A percentile compares a stretch with the other conserved stretches of the same genome.
phyloP scores from a whole-genome alignment of 2,113 vertebrate species.

The Epinephelus lanceolatus region DNA sequence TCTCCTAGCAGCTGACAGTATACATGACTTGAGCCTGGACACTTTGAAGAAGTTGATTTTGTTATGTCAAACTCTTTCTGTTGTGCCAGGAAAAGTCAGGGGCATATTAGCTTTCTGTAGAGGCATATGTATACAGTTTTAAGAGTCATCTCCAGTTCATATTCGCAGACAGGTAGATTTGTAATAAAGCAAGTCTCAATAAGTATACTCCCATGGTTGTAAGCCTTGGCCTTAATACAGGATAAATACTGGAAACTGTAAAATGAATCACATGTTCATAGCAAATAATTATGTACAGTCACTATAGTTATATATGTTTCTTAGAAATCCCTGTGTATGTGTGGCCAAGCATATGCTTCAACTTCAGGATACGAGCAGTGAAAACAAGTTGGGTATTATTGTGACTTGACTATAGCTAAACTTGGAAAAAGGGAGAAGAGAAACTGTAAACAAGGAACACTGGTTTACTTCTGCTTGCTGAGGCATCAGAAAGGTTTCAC shows the following conservation, averaged over 20 bases:
- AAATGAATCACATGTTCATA: neutral
- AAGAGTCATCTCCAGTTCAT: neutral
- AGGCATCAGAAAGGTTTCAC: constrained; percentile 43
- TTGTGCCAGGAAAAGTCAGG: neutral
- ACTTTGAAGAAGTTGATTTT: constrained; percentile 5
- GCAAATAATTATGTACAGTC: neutral
- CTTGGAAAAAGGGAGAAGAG: constrained; percentile 44
- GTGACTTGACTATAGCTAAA: neutral
- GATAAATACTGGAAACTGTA: neutral
- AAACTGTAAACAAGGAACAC: constrained; percentile 63
- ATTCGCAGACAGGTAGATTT: neutral
- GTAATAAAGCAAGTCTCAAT: neutral
- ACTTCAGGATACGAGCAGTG: neutral
- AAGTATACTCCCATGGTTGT: neutral
- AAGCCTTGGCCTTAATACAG: neutral
- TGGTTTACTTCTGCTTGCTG: constrained; percentile 36
- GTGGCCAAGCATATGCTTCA: neutral
- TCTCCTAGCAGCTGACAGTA: too few relatives aligned
- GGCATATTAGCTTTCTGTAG: too few relatives aligned
- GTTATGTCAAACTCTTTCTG: neutral
- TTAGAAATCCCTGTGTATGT: neutral
- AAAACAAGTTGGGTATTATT: neutral
- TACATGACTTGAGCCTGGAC: neutral
- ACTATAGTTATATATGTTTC: neutral
- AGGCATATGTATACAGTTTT: too few relatives aligned